Percentiles rank a stretch among this genome's conserved stretches.
phyloP scores from a whole-genome alignment of 1,140 invertebrate genomes.

The Eulimnadia texana region DNA sequence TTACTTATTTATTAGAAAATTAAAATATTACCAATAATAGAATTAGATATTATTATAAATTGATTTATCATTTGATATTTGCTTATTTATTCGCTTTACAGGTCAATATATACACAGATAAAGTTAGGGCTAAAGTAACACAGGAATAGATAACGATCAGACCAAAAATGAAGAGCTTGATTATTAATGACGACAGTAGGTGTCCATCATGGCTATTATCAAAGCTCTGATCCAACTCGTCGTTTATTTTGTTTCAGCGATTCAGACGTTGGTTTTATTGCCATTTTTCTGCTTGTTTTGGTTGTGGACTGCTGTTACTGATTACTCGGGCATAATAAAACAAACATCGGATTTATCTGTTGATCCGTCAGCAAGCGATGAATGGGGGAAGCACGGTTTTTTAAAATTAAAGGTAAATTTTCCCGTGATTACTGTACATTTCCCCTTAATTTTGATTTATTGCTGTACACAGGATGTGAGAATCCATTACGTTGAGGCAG shows the following conservation, averaged over 20 bases:
- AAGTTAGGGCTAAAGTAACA: neutral
- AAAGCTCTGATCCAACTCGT: neutral
- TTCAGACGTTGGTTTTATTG: neutral
- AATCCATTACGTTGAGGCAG: slow-evolving; percentile 58
- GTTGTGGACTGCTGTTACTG: neutral
- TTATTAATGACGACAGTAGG: neutral
- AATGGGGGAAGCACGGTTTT: neutral
- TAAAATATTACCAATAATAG: too few relatives aligned
- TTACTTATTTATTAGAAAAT: too few relatives aligned
- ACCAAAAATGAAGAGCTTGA: neutral
- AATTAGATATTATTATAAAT: too few relatives aligned
- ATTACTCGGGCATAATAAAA: neutral
- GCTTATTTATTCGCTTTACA: too few relatives aligned
- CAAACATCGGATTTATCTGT: neutral
- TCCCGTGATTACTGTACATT: neutral
- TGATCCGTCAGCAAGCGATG: neutral
- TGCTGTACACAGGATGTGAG: slow-evolving; percentile 52
- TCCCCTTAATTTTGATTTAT: neutral
- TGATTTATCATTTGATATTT: too few relatives aligned
- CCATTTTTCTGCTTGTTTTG: neutral
- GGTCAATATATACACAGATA: too few relatives aligned
- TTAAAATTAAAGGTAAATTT: neutral
- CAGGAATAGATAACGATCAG: neutral
- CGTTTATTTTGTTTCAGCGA: neutral
- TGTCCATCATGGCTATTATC: neutral